Evolutionary conservation across 1,140 invertebrate species (phyloP), one percentile per base, ranked within the genome.

Genomic region (Conus ventricosus): DNA sequence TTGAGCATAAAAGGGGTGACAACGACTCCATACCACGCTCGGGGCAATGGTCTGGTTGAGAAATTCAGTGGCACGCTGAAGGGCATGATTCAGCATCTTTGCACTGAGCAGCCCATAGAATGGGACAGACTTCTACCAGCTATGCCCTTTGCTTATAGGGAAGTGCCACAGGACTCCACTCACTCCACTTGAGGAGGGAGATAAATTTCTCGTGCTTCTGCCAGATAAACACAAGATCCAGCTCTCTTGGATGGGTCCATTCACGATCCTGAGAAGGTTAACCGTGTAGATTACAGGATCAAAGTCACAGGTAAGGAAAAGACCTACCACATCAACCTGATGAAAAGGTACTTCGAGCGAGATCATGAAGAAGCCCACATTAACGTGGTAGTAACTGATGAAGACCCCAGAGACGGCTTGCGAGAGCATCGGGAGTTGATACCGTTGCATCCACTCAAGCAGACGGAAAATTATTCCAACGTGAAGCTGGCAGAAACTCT

Each of bases 61-160:
- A 54, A 20, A 3, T 84, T 84, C 55, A 93, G 94, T 84, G 86
- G 89, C n/a, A 93, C 90, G 7, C 63, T 95, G 6, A 91, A 91
- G 71, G 54, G 85, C n/a, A 92, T 91, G 91, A 67, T 93, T 23
- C 87, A 84, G 27, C 78, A 80, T 13, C 55, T 93, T 76, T 94
- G 78, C 90, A n/a, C 0, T 55, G 88, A 91, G 39, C 83, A 89
- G 81, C 87, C 87, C 10, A 91, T 91, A 88, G 90, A 94, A 57
- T 95, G 94, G 94, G 92, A 95, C 87, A 67, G 84, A 15, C 91
- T 91, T 85, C 75, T 94, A 13, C 90, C 85, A 6, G 51, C 63
- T 4, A 11, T 89, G 10, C 80, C 88, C 10, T 89, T 89, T 57
- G 84, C 84, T 17, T 89, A 89, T 39, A 63, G 84, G 54, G 84